Percentiles rank a stretch among this genome's conserved stretches.
phyloP scores from a whole-genome alignment of 2,888 invertebrate genomes.

The Chymomyza procnemis region DNA sequence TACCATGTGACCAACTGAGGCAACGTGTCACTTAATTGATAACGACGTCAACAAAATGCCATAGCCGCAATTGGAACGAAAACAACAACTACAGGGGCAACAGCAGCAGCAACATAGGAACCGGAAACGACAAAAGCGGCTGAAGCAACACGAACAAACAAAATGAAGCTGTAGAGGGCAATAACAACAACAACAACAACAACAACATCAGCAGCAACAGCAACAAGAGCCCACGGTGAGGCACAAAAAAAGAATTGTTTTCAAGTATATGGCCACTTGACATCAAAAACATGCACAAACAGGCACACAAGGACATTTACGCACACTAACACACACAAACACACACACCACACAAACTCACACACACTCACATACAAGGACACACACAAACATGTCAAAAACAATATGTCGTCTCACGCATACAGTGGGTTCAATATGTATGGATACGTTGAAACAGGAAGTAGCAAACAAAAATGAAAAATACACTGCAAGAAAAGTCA shows the following conservation, averaged over 20 bases:
- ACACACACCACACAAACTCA: too few species aligned
- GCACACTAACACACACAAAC: too few species aligned
- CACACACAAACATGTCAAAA: slow-evolving; percentile 44
- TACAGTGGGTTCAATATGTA: slow-evolving; percentile 15
- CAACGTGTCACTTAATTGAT: slow-evolving; percentile 68
- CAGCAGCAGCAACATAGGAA: slow-evolving; percentile 8
- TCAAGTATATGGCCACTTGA: slow-evolving; percentile 43
- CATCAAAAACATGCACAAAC: slow-evolving; percentile 55
- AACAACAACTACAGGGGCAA: slow-evolving; percentile 21
- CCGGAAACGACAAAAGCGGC: neutral
- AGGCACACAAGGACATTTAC: neutral
- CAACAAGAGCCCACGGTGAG: too few species aligned
- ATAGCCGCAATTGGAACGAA: slow-evolving; percentile 35
- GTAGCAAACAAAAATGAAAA: slow-evolving; percentile 26
- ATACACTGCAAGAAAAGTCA: neutral
- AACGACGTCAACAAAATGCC: slow-evolving; percentile 67
- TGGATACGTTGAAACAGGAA: slow-evolving; percentile 33
- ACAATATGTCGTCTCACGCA: slow-evolving; percentile 54
- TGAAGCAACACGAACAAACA: slow-evolving; percentile 15
- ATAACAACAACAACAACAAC: slow-evolving; percentile 5
- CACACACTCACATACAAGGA: neutral
- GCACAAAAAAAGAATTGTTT: slow-evolving; percentile 34
- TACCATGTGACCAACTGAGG: slow-evolving; percentile 36
- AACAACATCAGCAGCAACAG: neutral
- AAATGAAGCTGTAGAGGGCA: slow-evolving; percentile 6